Percentiles rank a stretch among this genome's conserved stretches.
These are phyloP conservation scores for Bettongia penicillata DNA, from an alignment of 2,113 vertebrate genomes.

Conservation along the genomic window DNA sequence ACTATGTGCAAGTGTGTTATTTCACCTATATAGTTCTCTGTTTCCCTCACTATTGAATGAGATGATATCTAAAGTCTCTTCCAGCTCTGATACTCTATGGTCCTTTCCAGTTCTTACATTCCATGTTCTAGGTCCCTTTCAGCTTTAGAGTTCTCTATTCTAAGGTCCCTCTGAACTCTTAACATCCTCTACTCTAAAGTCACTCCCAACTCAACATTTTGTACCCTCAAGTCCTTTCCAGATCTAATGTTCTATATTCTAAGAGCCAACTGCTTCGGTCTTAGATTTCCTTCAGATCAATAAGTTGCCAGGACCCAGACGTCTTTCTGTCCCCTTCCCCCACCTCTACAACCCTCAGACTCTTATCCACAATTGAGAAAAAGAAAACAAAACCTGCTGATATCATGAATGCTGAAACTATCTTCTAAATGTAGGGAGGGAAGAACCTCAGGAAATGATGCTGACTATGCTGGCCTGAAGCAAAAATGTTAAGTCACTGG, in stretches of 20 bases:
- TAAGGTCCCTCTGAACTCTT: background rate
- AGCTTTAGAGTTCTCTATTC: background rate
- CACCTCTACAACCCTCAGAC: conserved; percentile 73
- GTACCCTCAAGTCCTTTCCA: background rate
- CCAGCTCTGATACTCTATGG: background rate
- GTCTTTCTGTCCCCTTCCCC: background rate
- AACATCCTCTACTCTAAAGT: background rate
- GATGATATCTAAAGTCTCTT: background rate
- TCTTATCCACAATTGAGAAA: background rate
- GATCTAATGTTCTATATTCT: background rate
- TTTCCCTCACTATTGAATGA: background rate
- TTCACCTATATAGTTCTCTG: background rate
- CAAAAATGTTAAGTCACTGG: background rate
- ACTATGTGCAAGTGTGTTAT: background rate
- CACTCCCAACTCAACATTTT: background rate
- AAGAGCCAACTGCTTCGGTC: background rate
- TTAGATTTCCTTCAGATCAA: background rate
- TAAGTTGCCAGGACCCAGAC: background rate
- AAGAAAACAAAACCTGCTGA: background rate
- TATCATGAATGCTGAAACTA: background rate
- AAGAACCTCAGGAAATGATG: background rate
- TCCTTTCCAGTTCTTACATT: background rate
- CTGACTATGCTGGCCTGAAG: background rate
- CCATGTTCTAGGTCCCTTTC: background rate
- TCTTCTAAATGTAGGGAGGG: background rate